Conservation (phyloP, 2,113 vertebrate species). For the Eurystomus gularis region DNA sequence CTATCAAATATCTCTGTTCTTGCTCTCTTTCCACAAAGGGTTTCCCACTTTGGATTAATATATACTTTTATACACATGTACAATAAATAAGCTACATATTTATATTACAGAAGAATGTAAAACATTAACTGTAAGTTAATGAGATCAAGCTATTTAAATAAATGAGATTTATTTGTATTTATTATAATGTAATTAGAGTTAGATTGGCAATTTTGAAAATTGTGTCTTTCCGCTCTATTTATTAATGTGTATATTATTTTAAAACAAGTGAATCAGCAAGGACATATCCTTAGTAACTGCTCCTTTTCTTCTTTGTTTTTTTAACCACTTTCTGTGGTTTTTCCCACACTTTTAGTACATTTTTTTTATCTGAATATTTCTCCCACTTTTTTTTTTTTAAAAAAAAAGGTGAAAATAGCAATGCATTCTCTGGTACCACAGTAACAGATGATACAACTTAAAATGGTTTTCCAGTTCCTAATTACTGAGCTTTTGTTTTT, state of each 20-base stretch:
- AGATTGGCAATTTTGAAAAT: neutral
- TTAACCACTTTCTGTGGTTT: neutral
- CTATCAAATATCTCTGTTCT: neutral
- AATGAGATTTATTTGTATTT: neutral
- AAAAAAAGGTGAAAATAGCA: neutral
- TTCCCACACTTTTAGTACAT: neutral
- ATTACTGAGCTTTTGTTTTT: neutral
- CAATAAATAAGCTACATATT: neutral
- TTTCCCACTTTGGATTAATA: neutral
- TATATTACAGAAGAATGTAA: neutral
- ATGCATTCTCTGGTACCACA: accelerated
- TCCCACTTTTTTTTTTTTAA: neutral
- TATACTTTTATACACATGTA: neutral
- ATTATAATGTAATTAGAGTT: neutral
- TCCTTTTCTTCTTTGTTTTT: neutral
- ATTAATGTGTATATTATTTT: neutral
- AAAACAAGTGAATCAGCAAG: neutral
- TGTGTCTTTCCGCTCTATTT: neutral
- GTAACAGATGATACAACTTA: neutral
- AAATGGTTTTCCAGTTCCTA: neutral
- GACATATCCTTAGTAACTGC: neutral
- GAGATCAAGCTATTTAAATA: neutral
- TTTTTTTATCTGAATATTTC: neutral
- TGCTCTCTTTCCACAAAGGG: neutral
- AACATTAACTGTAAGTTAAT: neutral